These are phyloP conservation scores for Natrix natrix DNA, from an alignment of 2,797 vertebrate species.

Conservation along the genomic window DNA sequence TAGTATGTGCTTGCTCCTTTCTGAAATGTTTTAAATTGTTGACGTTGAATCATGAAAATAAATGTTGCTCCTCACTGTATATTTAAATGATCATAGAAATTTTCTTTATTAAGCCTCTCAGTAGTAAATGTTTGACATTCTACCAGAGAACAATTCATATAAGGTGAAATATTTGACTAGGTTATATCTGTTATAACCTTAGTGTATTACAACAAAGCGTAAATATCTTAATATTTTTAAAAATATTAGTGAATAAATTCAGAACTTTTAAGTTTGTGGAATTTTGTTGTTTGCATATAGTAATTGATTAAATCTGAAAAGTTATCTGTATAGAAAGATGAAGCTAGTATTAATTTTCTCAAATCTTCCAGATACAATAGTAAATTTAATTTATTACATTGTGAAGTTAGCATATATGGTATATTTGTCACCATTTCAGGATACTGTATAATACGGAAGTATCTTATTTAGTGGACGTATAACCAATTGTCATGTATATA, in stretches of 20 bases:
- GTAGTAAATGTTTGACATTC: not conserved
- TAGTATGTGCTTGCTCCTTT: not conserved
- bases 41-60: not conserved
- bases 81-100: not conserved
- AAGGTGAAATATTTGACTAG: slow-evolving; percentile 21
- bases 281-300: not conserved
- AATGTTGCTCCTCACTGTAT: not conserved
- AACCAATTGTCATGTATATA: not conserved
- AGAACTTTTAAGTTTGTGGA: not conserved
- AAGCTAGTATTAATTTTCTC: not conserved
- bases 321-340: not conserved
- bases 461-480: not conserved
- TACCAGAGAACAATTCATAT: not conserved
- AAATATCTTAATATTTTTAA: slow-evolving; percentile 6
- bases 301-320: not conserved
- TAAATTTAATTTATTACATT: not conserved
- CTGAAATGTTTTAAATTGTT: not conserved
- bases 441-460: not conserved
- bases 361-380: not conserved
- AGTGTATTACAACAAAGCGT: not conserved
- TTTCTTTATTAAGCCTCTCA: not conserved
- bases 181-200: not conserved
- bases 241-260: not conserved
- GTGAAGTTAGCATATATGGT: not conserved
- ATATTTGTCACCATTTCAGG: not conserved